Base-by-base conservation (phyloP, 2,797 vertebrate genomes). In the Rhabdomys pumilio region DNA sequence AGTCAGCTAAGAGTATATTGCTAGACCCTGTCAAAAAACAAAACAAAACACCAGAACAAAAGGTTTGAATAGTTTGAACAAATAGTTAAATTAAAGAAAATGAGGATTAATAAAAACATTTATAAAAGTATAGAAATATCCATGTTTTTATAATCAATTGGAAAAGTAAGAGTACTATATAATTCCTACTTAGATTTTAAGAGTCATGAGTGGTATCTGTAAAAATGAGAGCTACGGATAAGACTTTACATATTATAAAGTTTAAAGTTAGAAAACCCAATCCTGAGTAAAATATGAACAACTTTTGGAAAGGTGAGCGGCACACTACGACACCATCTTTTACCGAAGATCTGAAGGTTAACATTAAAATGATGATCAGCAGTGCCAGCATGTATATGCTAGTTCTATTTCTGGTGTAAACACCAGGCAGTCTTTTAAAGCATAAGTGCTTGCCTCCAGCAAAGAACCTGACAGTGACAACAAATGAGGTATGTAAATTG, bases 401-500 rank as follows among this genome's bases (percentile, higher is more conserved):
- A 19, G 82, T 95, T 67, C 73, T 67, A 41, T 88, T 92, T 82
- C 82, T 76, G 69, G 38, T 11, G 41, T 76, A 67, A 88, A 65
- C 17, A 89, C 1, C 47, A 88, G 86, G 59, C 31, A 31, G 12
- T 59, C 47, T 92, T 47, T 88, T 57, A 88, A 67, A 24, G 12
- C 29, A 67, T 82, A 92, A 88, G 31, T 92, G 41, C 12, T 88
- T 95, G 65, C 65, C 59, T 87, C 76, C 17, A 91, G 83, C 76
- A 88, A 95, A 83, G 31, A 89, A 47, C 38, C 57, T 59, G 22
- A 3, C 31, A 34, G 38, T 4, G 65, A 19, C 15, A 75, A 88
- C 4, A 82, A 59, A 55, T 82, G 89, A 92, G 50, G n/a, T 57
- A 76, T 88, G 57, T 6, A 76, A 95, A 89, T 83, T 57, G 9